phyloP scores from a whole-genome alignment of 2,888 invertebrate genomes.

The Cerastis leucographa region DNA sequence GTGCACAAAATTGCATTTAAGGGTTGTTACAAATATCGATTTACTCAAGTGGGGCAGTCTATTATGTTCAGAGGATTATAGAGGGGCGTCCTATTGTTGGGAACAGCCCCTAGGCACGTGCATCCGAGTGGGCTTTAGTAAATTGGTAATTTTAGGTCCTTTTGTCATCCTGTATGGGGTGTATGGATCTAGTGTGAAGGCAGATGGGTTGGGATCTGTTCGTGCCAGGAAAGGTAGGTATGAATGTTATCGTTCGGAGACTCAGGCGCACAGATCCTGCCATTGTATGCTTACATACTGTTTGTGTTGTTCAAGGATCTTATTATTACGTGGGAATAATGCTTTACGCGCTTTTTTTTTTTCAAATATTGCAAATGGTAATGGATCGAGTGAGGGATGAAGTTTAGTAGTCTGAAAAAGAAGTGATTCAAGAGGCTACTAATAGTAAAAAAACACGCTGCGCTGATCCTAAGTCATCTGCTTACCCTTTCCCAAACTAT shows the following conservation, averaged over 20 bases:
- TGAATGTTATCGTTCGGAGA: slow-evolving; percentile 29
- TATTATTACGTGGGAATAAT: background rate
- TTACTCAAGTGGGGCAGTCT: slow-evolving; percentile 59
- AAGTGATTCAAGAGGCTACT: too few relatives aligned
- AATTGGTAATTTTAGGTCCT: slow-evolving; percentile 48
- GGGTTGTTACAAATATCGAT: slow-evolving; percentile 61
- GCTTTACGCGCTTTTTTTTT: too few relatives aligned
- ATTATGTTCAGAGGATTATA: slow-evolving; percentile 65
- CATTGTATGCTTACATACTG: slow-evolving; percentile 13
- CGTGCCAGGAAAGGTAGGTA: background rate
- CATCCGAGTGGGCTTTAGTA: slow-evolving; percentile 50
- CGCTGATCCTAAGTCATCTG: too few relatives aligned
- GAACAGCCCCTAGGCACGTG: slow-evolving; percentile 56
- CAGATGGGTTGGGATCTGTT: too few relatives aligned
- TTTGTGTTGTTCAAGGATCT: slow-evolving; percentile 1
- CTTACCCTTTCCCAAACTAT: too few relatives aligned
- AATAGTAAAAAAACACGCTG: too few relatives aligned
- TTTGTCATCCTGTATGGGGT: slow-evolving; percentile 47
- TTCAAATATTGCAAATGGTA: too few relatives aligned
- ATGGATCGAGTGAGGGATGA: too few relatives aligned
- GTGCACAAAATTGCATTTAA: slow-evolving; percentile 49
- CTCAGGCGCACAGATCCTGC: slow-evolving; percentile 24
- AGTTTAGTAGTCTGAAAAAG: too few relatives aligned
- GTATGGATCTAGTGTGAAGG: slow-evolving; percentile 5
- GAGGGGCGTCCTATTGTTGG: slow-evolving; percentile 69